These are phyloP conservation scores for Lasioglossum lativentre DNA, from an alignment of 2,888 invertebrate genomes.

Conservation along the genomic window DNA sequence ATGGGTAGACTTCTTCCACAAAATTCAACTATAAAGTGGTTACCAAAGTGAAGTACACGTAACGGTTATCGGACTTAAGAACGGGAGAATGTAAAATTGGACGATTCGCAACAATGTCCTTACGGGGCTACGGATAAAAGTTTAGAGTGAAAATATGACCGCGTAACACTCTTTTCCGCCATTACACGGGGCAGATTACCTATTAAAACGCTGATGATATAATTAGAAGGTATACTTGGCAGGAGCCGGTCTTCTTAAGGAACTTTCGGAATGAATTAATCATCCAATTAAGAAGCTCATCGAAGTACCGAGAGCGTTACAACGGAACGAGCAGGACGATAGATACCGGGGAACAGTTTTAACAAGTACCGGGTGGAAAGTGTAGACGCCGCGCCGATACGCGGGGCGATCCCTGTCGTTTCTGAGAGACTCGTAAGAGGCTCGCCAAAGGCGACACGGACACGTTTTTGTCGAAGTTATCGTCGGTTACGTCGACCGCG, in stretches of 20 bases:
- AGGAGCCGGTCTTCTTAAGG: not conserved
- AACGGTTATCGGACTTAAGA: not conserved
- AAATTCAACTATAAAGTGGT: not conserved
- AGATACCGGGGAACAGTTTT: slow-evolving; percentile 15
- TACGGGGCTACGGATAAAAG: not conserved
- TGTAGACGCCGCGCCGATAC: slow-evolving; percentile 14
- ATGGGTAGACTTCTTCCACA: too few species aligned
- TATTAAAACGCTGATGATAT: slow-evolving; percentile 14
- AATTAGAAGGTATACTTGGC: not conserved
- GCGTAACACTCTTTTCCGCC: slow-evolving; percentile 1
- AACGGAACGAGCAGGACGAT: not conserved
- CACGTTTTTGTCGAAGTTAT: slow-evolving; percentile 52
- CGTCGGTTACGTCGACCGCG: slow-evolving; percentile 73
- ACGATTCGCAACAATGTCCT: not conserved
- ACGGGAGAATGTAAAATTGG: not conserved
- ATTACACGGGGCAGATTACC: not conserved
- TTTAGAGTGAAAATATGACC: not conserved
- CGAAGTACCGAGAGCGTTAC: slow-evolving; percentile 17
- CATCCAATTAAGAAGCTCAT: slow-evolving; percentile 24
- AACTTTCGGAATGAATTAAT: slow-evolving; percentile 16
- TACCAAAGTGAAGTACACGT: not conserved
- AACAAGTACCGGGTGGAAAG: slow-evolving; percentile 33
- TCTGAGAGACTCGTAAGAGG: slow-evolving; percentile 47
- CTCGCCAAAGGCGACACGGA: slow-evolving; percentile 56
- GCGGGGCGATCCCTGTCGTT: not conserved